phyloP scores from a whole-genome alignment of 2,888 invertebrate species.

The Caenorhabditis becei region DNA sequence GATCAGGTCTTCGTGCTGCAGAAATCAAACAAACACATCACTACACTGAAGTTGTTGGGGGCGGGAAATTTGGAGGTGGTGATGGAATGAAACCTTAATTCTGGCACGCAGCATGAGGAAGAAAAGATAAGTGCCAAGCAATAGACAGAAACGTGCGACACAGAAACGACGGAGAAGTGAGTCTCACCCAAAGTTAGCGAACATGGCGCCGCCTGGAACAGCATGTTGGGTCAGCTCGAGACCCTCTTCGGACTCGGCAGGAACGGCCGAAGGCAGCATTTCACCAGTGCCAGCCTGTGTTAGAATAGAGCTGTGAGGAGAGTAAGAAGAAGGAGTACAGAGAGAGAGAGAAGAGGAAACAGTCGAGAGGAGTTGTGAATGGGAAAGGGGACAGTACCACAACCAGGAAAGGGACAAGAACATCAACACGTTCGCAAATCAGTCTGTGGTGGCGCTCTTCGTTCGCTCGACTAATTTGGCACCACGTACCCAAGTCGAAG shows the following conservation, averaged over 20 bases:
- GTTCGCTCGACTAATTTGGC: conserved; percentile 4
- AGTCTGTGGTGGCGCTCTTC: conserved; percentile 35
- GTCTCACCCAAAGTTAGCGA: conserved; percentile 75
- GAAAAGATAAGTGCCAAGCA: conserved; percentile 2
- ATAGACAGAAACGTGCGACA: conserved; percentile 24
- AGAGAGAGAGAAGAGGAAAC: not conserved
- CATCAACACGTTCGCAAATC: conserved; percentile 20
- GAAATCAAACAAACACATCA: conserved; percentile 38
- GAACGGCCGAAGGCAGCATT: conserved; percentile 36
- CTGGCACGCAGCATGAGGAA: conserved; percentile 38
- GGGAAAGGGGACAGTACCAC: conserved; percentile 13
- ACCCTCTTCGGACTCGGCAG: conserved; percentile 61
- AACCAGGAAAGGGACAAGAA: conserved; percentile 13
- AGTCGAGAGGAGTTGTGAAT: conserved; percentile 5
- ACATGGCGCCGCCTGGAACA: conserved; percentile 68
- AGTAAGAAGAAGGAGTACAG: conserved; percentile 4
- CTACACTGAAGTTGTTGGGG: conserved; percentile 20
- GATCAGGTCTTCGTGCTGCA: conserved; percentile 72
- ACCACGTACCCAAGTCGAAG: conserved; percentile 63
- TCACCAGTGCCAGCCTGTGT: conserved; percentile 65
- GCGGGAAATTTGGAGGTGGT: not conserved
- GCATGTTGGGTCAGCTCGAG: conserved; percentile 68
- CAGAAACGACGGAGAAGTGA: conserved; percentile 29
- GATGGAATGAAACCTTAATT: conserved; percentile 10
- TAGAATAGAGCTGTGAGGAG: conserved; percentile 22